Base-by-base conservation (phyloP, 2,888 invertebrate genomes). In the Pachycephus smyrnensis region DNA sequence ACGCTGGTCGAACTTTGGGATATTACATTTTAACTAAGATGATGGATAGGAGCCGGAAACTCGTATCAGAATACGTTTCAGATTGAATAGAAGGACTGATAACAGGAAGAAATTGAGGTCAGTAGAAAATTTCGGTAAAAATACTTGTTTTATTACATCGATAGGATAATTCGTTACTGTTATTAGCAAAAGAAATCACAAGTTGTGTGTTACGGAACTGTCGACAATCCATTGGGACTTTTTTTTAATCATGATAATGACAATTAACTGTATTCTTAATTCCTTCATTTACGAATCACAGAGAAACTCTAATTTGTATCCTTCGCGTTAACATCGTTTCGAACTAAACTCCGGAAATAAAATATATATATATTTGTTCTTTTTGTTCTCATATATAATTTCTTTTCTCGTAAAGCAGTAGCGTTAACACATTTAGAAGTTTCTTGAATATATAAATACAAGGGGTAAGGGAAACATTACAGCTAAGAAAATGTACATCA, bases 361-460 rank as follows among this genome's bases (percentile, higher is more conserved):
- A 87, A 89, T 89, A 88, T 88, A 88, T 87, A 83, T 86, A 80
- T 81, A 81, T 80, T 73, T 75, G 68, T 78, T 75, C 77, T 37
- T 75, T 33, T 77, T 78, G 80, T 80, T 73, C 78, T 81, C 77
- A 74, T 77, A 71, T 75, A 76, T 75, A 75, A 80, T 78, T 78
- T 77, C 37, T 77, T 73, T 77, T 75, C 78, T 84, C 82, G 76
- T 84, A 86, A 89, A 89, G 88, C 88, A 86, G 85, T 86, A 89
- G 86, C 86, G 83, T 88, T 86, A 89, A 88, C 87, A 90, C 89
- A 90, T 88, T 87, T 86, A 90, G 87, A 90, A 86, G 84, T 88
- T 85, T 82, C 80, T 84, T 85, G 84, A 82, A 86, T 86, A 85
- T 87, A 89, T 88, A 89, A 88, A 89, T 88, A 89, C 87, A 88